Evolutionary conservation across 2,113 vertebrate species (phyloP).

Genomic region (Cyprinodon brontotheroides): DNA sequence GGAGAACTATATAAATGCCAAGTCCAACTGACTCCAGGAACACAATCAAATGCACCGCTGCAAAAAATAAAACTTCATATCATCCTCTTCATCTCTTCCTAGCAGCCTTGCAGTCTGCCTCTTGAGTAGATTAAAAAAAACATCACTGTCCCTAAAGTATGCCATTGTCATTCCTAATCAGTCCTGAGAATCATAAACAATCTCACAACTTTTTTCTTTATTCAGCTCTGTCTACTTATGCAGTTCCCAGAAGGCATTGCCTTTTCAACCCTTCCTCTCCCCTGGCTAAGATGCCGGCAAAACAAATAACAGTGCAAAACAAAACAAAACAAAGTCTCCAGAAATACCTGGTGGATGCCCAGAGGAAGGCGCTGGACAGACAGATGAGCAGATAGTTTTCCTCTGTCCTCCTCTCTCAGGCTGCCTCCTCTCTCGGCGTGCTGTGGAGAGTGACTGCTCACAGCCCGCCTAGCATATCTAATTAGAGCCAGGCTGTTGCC

Average conservation of each 20-base stretch:
- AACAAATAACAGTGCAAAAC: slow-evolving; percentile 79
- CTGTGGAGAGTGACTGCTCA: slow-evolving; percentile 97
- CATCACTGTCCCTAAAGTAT: slow-evolving; percentile 61
- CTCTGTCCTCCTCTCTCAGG: slow-evolving; percentile 95
- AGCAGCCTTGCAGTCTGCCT: slow-evolving; percentile 30
- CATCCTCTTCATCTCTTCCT: slow-evolving; percentile 32
- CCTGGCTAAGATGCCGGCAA: slow-evolving; percentile 60
- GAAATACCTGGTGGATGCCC: slow-evolving; percentile 99
- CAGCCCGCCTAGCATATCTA: slow-evolving; percentile 99
- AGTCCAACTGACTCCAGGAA: slow-evolving; percentile 43
- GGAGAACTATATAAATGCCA: slow-evolving; percentile 29
- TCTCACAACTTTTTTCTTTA: slow-evolving; percentile 71
- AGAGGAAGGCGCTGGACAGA: slow-evolving; percentile 95
- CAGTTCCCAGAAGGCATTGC: slow-evolving; percentile 79
- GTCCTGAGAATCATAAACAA: slow-evolving; percentile 75
- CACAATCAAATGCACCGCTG: slow-evolving; percentile 39
- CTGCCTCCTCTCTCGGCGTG: slow-evolving; percentile 98
- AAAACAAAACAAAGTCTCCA: slow-evolving; percentile 84
- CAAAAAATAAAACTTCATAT: slow-evolving; percentile 53
- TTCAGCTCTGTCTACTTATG: slow-evolving; percentile 69
- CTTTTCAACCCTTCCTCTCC: slow-evolving; percentile 64
- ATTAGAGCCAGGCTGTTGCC: slow-evolving; percentile 99
- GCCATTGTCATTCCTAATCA: slow-evolving; percentile 73
- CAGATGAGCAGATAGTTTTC: slow-evolving; percentile 99
- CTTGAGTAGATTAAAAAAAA: slow-evolving; percentile 15